Evolutionary conservation across 1,140 invertebrate species (phyloP).

Genomic region (Drosophila ercepeae): DNA sequence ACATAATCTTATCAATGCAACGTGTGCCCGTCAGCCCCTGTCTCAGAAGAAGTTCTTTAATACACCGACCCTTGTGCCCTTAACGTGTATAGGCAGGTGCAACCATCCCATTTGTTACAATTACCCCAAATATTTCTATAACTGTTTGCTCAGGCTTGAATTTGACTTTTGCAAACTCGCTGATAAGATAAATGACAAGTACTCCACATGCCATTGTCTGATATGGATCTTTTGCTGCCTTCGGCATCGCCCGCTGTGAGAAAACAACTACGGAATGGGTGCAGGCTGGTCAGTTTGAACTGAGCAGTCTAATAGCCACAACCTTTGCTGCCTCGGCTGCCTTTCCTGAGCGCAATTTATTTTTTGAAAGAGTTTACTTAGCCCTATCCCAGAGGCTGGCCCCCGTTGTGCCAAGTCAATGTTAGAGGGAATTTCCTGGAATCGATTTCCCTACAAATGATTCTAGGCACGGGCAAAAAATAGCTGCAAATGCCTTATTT

Average conservation of each 20-base stretch:
- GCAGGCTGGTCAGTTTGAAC: neutral
- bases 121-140: slow-evolving; percentile 65
- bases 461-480: too few species aligned
- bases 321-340: slow-evolving; percentile 32
- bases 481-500: neutral
- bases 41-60: slow-evolving; percentile 27
- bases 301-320: slow-evolving; percentile 21
- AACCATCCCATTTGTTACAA: slow-evolving; percentile 68
- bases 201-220: slow-evolving; percentile 37
- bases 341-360: neutral
- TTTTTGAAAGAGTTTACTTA: slow-evolving; percentile 27
- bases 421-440: too few species aligned
- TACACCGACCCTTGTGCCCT: slow-evolving; percentile 19
- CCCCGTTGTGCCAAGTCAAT: neutral
- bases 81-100: slow-evolving; percentile 50
- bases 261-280: neutral
- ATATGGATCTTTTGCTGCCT: slow-evolving; percentile 22
- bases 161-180: slow-evolving; percentile 48
- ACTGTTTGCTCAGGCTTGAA: slow-evolving; percentile 36
- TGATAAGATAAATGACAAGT: slow-evolving; percentile 77
- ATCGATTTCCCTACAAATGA: too few species aligned
- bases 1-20: slow-evolving; percentile 71
- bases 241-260: slow-evolving; percentile 35
- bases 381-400: neutral
- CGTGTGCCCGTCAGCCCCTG: slow-evolving; percentile 40